Evolutionary conservation across 2,888 invertebrate species (phyloP), one percentile per base, ranked within the genome.

Genomic region (Papilio gigon): DNA sequence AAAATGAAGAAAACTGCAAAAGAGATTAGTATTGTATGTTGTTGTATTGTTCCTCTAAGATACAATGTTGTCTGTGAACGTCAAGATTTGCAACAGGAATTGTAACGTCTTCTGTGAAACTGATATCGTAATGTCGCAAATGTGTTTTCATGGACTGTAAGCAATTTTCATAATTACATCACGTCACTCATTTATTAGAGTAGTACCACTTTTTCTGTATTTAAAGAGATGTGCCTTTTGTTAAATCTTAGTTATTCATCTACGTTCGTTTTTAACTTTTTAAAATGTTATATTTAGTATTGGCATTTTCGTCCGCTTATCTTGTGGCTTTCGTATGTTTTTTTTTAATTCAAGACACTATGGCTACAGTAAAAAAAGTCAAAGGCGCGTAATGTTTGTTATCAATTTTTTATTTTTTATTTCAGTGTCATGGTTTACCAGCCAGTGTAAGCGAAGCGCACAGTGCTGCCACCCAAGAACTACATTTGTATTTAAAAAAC

Each of bases 401-500:
- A 11, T 35, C 9, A 6, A 35, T 35, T 35, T 35, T 35, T 35
- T 35, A 14, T 14, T 40, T 8, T 40, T 9, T 11, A 8, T 56
- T 56, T 30, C 58, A 68, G 68, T 59, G 68, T n/a, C 33, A 62
- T 30, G 53, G 65, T 27, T 33, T 65, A 56, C 69, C 68, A 42
- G 27, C 74, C 70, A 47, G 42, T 35, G 53, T 35, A 2, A 61
- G 71, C 14, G 64, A 75, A 1, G 60, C 69, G 9, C 64, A 60
- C 53, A 70, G 70, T 2, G 30, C 53, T 62, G 72, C 67, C 11
- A 50, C 64, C 2, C 68, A 71, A 25, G 68, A 50, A 30, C 27
- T 77, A 12, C 73, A 75, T 25, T 60, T 76, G 5, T 47, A 68
- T 17, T 71, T 75, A 4, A 73, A 73, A 35, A 74, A 75, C 27